Percentiles rank a stretch among this genome's conserved stretches.
These are phyloP conservation scores for Leucozona laternaria DNA, from an alignment of 2,888 invertebrate species.

Conservation along the genomic window DNA sequence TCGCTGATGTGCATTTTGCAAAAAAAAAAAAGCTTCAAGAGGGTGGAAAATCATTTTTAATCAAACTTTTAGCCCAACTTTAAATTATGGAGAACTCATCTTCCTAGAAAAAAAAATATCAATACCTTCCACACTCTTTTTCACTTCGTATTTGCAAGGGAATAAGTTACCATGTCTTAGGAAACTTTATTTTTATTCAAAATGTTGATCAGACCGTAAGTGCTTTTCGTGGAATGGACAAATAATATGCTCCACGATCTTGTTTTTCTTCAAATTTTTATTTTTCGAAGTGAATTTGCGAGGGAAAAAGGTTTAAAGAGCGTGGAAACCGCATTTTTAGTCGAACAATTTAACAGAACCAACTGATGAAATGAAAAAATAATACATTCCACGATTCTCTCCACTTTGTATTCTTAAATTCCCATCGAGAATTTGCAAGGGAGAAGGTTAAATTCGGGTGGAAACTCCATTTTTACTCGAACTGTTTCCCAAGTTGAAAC, in stretches of 20 bases:
- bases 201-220: not conserved
- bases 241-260: not conserved
- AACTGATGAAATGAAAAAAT: not conserved
- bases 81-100: too few species aligned
- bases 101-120: not conserved
- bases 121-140: not conserved
- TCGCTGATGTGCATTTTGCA: not conserved
- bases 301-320: too few species aligned
- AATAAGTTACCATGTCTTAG: not conserved
- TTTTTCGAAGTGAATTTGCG: too few species aligned
- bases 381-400: not conserved
- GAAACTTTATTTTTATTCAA: not conserved
- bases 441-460: too few species aligned
- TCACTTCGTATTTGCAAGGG: not conserved
- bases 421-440: too few species aligned
- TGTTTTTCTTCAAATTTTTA: not conserved
- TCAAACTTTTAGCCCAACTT: not conserved
- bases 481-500: too few species aligned
- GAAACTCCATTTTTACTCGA: too few species aligned
- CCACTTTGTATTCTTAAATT: too few species aligned
- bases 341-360: too few species aligned
- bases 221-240: not conserved
- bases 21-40: too few species aligned
- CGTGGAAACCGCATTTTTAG: too few species aligned
- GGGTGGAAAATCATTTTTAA: not conserved